Evolutionary conservation across 2,797 vertebrate genomes (phyloP), one percentile per base, ranked within the genome.

Genomic region (Hybognathus amarus): DNA sequence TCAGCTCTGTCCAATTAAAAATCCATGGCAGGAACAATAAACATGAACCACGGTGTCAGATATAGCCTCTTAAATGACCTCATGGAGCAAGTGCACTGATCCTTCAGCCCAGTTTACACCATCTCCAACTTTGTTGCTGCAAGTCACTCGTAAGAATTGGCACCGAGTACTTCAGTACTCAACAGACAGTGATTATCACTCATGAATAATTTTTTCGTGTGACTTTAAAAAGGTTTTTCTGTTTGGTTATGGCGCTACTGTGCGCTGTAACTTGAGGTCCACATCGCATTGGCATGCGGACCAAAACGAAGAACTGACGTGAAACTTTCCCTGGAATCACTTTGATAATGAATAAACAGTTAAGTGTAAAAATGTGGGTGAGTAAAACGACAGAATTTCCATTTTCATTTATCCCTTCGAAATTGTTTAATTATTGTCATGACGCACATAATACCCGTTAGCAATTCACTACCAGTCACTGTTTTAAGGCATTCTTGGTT

Each of bases 21-120:
- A 80, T 22, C 12, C 56, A 81, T 45, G 20, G 22, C 40, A 82
- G 59, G 13, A 52, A 38, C 22, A 15, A 42, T 20, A 74, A 74
- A 52, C 22, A 24, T 74, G 61, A 75, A 45, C 18, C 18, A 2
- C 13, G 22, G 68, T 63, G 40, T 81, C 54, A 63, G n/a, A 67
- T 64, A 50, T 15, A 71, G 5, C 27, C 40, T 74, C 56, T 64
- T 64, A 59, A 45, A 66, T 80, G 79, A 71, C 52, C 40, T 80
- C 24, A 61, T 38, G 20, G 59, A 66, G 80, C 2, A 36, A 79
- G 24, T 30, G 27, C 74, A 61, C 9, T 4, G 17, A 66, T 1
- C 1, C 13, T 56, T 61, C 13, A 40, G 13, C 20, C 54, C 54
- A 75, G 33, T n/a, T 56, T 56, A n/a, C 33, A 75, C 50, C 10